phyloP scores from a whole-genome alignment of 2,113 vertebrate genomes.

The Anarhynchus alexandrinus region DNA sequence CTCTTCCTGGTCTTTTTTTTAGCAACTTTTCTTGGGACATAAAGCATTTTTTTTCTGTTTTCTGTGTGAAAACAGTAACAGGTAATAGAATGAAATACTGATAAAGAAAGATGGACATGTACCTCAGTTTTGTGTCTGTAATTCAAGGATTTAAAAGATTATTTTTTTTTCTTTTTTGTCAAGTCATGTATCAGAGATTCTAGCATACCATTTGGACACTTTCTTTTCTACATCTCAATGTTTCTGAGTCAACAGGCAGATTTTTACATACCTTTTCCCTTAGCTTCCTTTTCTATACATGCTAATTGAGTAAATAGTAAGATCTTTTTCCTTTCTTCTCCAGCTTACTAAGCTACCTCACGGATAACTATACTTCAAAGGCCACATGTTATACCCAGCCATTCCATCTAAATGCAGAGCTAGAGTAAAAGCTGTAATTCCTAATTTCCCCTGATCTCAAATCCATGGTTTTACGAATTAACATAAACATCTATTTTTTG shows the following conservation, averaged over 20 bases:
- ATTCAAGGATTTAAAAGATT: not conserved
- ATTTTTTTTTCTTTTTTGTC: not conserved
- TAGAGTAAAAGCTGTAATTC: slow-evolving; percentile 3
- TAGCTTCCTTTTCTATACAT: not conserved
- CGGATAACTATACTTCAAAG: slow-evolving; percentile 32
- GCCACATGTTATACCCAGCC: not conserved
- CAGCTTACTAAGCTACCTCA: not conserved
- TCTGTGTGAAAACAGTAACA: not conserved
- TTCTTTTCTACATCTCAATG: not conserved
- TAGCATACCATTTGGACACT: not conserved
- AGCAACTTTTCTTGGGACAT: not conserved
- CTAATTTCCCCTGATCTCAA: slow-evolving; percentile 13
- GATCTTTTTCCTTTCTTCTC: not conserved
- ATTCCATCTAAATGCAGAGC: slow-evolving; percentile 4
- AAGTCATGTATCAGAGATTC: not conserved
- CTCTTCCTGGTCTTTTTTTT: not conserved
- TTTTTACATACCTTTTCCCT: not conserved
- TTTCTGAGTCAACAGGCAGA: not conserved
- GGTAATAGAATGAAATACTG: not conserved
- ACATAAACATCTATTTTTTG: not conserved
- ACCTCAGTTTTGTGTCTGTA: not conserved
- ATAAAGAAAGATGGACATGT: not conserved
- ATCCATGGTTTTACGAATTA: not conserved
- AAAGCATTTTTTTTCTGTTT: not conserved
- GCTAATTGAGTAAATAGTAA: not conserved